A percentile compares a stretch with the other conserved stretches of the same genome.
Conservation (phyloP, 2,888 invertebrate genomes). For the Hemaris fuciformis region DNA sequence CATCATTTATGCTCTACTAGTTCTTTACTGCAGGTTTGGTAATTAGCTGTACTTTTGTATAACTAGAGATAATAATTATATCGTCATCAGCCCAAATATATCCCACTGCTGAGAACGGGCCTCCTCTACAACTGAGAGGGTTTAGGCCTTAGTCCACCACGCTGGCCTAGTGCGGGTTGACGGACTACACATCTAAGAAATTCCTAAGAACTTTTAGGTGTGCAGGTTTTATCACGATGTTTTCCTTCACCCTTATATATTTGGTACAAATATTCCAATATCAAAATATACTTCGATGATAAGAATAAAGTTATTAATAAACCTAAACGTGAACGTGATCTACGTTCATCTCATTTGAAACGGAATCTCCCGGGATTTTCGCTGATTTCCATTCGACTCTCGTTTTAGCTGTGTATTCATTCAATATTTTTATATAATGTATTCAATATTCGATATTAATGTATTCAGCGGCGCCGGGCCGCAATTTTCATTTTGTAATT, state of each 20-base stretch:
- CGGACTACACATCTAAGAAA: no score
- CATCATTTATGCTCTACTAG: no score
- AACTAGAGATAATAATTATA: not conserved
- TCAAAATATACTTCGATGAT: not conserved
- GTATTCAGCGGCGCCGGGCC: conserved; percentile 77
- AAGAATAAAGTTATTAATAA: conserved; percentile 3
- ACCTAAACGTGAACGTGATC: conserved; percentile 16
- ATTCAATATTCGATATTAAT: conserved; percentile 81
- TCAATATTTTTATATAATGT: conserved; percentile 76
- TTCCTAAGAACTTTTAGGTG: no score
- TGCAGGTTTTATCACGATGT: no score
- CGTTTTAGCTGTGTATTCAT: conserved; percentile 58
- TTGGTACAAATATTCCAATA: not conserved
- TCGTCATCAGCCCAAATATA: not conserved
- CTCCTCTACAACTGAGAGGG: no score
- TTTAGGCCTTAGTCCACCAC: no score
- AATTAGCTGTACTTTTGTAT: no score
- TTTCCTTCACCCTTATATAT: no score
- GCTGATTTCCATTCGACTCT: conserved; percentile 60
- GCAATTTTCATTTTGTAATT: conserved; percentile 82
- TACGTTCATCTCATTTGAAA: conserved; percentile 62
- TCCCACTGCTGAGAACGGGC: no score
- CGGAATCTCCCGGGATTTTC: conserved; percentile 59
- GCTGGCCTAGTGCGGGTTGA: no score
- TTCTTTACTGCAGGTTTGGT: no score